These are phyloP conservation scores for Agonopterix alstromeriana DNA, from an alignment of 2,888 invertebrate genomes.

Conservation along the genomic window DNA sequence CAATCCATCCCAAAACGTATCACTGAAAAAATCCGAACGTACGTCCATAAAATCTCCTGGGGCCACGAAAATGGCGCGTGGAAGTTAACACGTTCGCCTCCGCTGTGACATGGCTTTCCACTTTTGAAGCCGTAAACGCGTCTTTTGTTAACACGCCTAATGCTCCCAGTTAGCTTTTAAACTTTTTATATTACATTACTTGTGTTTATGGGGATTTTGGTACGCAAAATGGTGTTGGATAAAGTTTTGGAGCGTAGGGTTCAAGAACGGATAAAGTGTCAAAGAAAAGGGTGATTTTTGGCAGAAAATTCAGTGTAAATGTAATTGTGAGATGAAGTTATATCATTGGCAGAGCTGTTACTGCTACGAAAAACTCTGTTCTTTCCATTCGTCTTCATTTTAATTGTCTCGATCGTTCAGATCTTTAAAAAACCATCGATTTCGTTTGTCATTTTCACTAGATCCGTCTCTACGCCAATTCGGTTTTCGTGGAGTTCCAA, in stretches of 20 bases:
- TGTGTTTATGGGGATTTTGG: not conserved
- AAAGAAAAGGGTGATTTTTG: no score
- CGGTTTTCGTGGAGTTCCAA: no score
- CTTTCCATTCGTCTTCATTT: no score
- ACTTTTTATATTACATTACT: constrained; percentile 15
- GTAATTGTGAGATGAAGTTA: no score
- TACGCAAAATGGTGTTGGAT: not conserved
- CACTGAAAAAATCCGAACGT: not conserved
- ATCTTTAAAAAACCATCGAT: no score
- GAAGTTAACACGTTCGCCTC: constrained; percentile 8
- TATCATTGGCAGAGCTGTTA: no score
- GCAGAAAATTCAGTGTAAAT: no score
- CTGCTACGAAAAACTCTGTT: no score
- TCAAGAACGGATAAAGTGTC: not conserved
- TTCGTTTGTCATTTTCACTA: no score
- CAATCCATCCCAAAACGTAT: not conserved
- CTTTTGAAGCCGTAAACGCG: constrained; percentile 58
- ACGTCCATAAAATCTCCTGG: constrained; percentile 30
- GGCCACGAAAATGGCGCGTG: constrained; percentile 25
- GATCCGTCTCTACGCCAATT: no score
- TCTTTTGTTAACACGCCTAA: constrained; percentile 63
- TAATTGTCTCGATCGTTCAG: no score
- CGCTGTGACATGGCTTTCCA: constrained; percentile 42
- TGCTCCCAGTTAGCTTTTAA: constrained; percentile 45
- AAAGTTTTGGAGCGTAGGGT: not conserved